phyloP scores from a whole-genome alignment of 2,888 invertebrate species.

The Lithosia quadra region DNA sequence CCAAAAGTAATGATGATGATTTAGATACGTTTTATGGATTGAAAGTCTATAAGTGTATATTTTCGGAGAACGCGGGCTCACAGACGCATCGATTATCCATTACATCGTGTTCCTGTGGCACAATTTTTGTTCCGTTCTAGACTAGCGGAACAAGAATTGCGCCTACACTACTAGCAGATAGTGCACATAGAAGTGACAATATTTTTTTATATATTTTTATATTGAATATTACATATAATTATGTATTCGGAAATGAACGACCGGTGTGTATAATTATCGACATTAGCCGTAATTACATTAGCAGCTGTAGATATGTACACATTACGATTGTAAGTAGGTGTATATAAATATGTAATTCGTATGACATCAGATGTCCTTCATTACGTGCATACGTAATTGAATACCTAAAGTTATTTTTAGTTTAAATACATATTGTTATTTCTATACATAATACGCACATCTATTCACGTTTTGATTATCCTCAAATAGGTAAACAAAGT shows the following conservation, averaged over 20 bases:
- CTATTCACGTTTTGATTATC: background rate
- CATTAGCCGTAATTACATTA: slow-evolving; percentile 13
- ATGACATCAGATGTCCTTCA: slow-evolving; percentile 19
- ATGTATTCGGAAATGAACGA: background rate
- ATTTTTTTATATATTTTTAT: background rate
- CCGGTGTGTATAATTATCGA: slow-evolving; percentile 5
- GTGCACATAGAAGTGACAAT: background rate
- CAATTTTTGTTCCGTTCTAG: too few species aligned
- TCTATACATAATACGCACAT: background rate
- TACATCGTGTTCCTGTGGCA: too few species aligned
- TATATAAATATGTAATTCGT: slow-evolving; percentile 14
- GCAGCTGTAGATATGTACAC: background rate
- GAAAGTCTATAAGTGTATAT: too few species aligned
- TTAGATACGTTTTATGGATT: too few species aligned
- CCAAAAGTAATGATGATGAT: too few species aligned
- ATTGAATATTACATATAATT: background rate
- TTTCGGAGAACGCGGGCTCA: too few species aligned
- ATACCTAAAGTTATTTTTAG: slow-evolving; percentile 5
- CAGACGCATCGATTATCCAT: too few species aligned
- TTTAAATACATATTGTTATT: background rate
- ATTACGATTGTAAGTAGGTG: slow-evolving; percentile 14
- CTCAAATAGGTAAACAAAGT: too few species aligned
- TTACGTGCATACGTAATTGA: slow-evolving; percentile 1
- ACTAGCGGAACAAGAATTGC: too few species aligned
- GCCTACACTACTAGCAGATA: too few species aligned